Base-by-base conservation (phyloP, 1,140 invertebrate genomes). In the Zaprionus ornatus region DNA sequence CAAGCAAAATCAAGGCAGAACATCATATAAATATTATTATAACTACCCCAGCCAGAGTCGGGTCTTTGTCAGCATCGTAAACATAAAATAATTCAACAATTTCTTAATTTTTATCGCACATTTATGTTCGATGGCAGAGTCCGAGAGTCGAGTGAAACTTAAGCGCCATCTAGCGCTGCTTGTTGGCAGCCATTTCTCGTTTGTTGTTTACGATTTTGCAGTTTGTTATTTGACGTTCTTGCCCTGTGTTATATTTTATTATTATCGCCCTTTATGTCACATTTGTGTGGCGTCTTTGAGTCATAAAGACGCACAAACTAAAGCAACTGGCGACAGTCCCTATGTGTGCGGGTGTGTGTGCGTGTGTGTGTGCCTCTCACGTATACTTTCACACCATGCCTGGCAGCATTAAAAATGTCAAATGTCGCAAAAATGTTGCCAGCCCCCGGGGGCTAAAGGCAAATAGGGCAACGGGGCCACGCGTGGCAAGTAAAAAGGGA, bases 271-370 rank as follows among this genome's bases (percentile, higher is more conserved):
- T 90, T 90, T 85, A 90, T 90, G 85, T 90, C 85, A 90, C 85
- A 90, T 90, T 90, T 90, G 81, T 90, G 86, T 81, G 85, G 85
- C 85, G 85, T 90, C 85, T 90, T 77, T 85, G 78, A 75, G 81
- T 55, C 85, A 90, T 90, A 90, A 90, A 90, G 85, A 85, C 85
- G 84, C 84, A 90, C 81, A 90, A 90, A 90, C 85, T 90, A 90
- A 90, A 87, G 66, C 85, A 81, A n/a, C 74, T 63, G 63, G 45
- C 70, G 75, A 27, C 71, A 75, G 48, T 32, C n/a, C 40, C 4
- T 35, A 54, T 69, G 37, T 48, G 15, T 40, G 55, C 56, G 32
- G 35, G 54, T 67, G 42, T 45, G 48, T 37, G 67, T 42, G 57
- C 56, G 50, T 77, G 60, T 48, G 57, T 56, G 79, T 59, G 23